phyloP scores from a whole-genome alignment of 2,113 vertebrate species.

The Laticauda colubrina region DNA sequence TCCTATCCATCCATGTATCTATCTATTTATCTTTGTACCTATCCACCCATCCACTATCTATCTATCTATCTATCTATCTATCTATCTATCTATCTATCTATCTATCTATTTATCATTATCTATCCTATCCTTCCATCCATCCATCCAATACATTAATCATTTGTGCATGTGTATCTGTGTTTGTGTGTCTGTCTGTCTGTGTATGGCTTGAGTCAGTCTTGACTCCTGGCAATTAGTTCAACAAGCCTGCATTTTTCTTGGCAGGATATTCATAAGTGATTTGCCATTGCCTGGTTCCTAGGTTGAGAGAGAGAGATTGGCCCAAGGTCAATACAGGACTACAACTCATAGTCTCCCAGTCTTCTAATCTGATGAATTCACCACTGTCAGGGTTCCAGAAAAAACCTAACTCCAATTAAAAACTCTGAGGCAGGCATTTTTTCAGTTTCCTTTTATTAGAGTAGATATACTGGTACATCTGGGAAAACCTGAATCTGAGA shows the following conservation, averaged over 20 bases:
- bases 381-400: no score
- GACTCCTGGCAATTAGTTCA: background rate
- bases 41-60: no score
- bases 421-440: no score
- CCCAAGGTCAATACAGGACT: background rate
- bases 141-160: background rate
- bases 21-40: no score
- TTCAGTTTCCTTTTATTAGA: no score
- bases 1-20: no score
- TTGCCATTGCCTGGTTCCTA: background rate
- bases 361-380: background rate
- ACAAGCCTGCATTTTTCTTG: background rate
- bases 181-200: background rate
- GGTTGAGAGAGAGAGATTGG: background rate
- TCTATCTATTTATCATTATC: background rate
- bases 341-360: background rate
- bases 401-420: no score
- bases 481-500: no score
- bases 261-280: background rate
- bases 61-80: background rate
- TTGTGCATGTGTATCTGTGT: background rate
- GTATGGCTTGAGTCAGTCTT: background rate
- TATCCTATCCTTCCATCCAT: background rate
- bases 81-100: background rate
- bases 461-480: no score